Evolutionary conservation across 2,113 vertebrate genomes (phyloP).

Genomic region (Pedetes capensis): DNA sequence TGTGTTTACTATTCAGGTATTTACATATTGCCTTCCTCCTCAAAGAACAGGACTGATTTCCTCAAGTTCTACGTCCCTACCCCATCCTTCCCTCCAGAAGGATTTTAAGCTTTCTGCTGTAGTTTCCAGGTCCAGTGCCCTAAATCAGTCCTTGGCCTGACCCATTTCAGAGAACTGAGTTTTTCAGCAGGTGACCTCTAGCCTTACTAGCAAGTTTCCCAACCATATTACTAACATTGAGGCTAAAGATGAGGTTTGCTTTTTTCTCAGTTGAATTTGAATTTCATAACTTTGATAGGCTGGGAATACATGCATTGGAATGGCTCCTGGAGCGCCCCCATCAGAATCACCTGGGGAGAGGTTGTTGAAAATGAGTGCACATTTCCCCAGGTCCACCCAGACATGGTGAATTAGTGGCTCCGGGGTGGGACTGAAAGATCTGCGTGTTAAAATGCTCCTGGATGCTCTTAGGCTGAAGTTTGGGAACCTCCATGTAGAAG

Average conservation of each 20-base stretch:
- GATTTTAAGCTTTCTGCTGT: neutral
- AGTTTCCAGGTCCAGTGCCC: neutral
- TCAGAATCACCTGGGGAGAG: neutral
- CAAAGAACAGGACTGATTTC: conserved; percentile 15
- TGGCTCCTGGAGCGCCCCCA: neutral
- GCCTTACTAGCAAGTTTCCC: neutral
- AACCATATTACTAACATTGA: neutral
- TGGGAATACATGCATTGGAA: neutral
- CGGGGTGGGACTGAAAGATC: neutral
- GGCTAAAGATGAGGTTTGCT: neutral
- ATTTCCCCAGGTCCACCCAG: neutral
- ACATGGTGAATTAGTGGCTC: neutral
- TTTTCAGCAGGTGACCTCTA: neutral
- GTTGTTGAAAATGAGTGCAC: neutral
- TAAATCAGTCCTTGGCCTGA: neutral
- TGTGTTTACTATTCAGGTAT: neutral
- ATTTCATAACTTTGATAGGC: neutral
- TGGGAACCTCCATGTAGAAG: neutral
- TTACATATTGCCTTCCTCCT: conserved; percentile 6
- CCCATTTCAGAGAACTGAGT: neutral
- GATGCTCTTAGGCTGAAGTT: neutral
- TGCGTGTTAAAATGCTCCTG: neutral
- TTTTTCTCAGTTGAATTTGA: conserved; percentile 5
- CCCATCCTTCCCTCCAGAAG: neutral
- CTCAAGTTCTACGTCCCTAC: neutral